A percentile compares a stretch with the other conserved stretches of the same genome.
These are phyloP conservation scores for Bombus pascuorum DNA, from an alignment of 1,140 invertebrate species.

Conservation along the genomic window DNA sequence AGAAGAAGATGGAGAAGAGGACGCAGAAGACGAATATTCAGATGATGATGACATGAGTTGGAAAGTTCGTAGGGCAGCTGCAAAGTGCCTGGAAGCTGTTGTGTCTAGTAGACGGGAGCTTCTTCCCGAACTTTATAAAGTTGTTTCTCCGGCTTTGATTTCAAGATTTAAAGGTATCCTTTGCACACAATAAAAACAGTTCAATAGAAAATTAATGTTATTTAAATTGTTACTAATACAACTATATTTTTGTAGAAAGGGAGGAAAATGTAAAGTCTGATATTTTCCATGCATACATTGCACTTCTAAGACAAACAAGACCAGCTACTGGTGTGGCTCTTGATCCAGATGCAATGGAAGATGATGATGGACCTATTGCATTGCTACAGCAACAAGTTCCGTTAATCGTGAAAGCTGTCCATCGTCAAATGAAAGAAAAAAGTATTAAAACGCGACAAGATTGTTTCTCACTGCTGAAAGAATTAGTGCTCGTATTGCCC, in stretches of 20 bases:
- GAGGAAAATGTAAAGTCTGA: constrained; percentile 99
- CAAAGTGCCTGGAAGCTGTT: constrained; percentile 98
- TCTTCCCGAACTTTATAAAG: constrained; percentile 94
- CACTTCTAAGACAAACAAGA: constrained; percentile 94
- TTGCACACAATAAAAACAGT: background rate
- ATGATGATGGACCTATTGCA: constrained; percentile 88
- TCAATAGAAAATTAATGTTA: background rate
- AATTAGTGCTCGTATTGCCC: constrained; percentile 94
- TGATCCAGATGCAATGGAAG: constrained; percentile 91
- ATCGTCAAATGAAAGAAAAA: constrained; percentile 95
- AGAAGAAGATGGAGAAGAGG: constrained; percentile 88
- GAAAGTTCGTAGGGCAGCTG: constrained; percentile 97
- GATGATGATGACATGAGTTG: constrained; percentile 99
- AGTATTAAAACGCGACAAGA: constrained; percentile 96
- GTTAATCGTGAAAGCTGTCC: constrained; percentile 93
- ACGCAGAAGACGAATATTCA: constrained; percentile 96
- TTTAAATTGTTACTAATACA: constrained; percentile 17
- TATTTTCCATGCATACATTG: constrained; percentile 97
- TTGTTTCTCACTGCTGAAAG: constrained; percentile 94
- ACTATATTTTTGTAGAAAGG: constrained; percentile 86
- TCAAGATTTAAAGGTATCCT: constrained; percentile 93
- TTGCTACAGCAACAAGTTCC: constrained; percentile 89
- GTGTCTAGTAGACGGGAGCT: constrained; percentile 96
- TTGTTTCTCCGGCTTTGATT: constrained; percentile 94
- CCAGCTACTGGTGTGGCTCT: constrained; percentile 85